A percentile compares a stretch with the other conserved stretches of the same genome.
Evolutionary conservation across 2,888 invertebrate species (phyloP).

Genomic region (Lithophane ornitopus): DNA sequence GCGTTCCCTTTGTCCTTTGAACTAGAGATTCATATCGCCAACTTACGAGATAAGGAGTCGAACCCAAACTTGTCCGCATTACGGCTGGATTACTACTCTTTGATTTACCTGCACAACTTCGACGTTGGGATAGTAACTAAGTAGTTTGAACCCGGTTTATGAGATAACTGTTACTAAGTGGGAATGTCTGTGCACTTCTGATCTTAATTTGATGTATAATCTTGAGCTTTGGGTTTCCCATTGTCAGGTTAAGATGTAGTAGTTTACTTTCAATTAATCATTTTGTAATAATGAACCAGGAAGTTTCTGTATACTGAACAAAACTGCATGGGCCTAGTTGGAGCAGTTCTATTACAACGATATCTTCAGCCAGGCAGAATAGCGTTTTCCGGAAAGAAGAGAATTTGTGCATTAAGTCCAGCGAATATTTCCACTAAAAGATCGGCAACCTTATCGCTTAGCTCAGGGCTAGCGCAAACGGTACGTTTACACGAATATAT

Average conservation of each 20-base stretch:
- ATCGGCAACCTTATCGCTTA: background rate
- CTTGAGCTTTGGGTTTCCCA: slow-evolving; percentile 21
- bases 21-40: slow-evolving; percentile 51
- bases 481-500: background rate
- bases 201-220: slow-evolving; percentile 23
- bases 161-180: slow-evolving; percentile 24
- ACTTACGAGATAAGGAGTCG: slow-evolving; percentile 54
- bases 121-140: slow-evolving; percentile 44
- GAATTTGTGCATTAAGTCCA: background rate
- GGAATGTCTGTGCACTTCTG: slow-evolving; percentile 1
- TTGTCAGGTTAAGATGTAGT: background rate
- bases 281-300: background rate
- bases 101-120: slow-evolving; percentile 61
- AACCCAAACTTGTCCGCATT: slow-evolving; percentile 56
- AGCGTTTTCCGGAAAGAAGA: background rate
- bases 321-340: background rate
- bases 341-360: background rate
- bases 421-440: background rate
- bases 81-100: slow-evolving; percentile 55
- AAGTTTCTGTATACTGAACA: background rate
- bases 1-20: slow-evolving; percentile 36
- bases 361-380: background rate
- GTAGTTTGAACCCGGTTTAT: slow-evolving; percentile 55
- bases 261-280: background rate
- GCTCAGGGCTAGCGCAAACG: background rate